phyloP scores from a whole-genome alignment of 2,888 invertebrate species.

The Auanema sp. region DNA sequence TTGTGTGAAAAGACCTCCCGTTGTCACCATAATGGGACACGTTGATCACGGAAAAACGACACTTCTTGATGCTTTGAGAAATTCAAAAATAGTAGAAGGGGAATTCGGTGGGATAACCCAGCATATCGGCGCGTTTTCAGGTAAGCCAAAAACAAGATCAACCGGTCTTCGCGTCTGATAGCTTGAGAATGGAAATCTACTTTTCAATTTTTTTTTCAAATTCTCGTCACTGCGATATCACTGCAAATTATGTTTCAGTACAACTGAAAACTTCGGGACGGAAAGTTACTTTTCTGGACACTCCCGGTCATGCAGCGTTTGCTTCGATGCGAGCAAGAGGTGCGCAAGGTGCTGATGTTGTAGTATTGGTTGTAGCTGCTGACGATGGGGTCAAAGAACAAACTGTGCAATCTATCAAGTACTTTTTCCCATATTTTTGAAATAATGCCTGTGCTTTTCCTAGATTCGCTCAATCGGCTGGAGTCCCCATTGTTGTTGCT shows the following conservation, averaged over 20 bases:
- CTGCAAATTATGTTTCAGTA: constrained; percentile 5
- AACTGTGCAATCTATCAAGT: constrained; percentile 82
- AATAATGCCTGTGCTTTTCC: background rate
- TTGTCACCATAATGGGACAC: constrained; percentile 98
- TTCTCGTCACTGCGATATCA: constrained; percentile 4
- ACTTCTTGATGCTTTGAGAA: constrained; percentile 71
- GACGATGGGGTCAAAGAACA: constrained; percentile 98
- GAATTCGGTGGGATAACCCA: constrained; percentile 99
- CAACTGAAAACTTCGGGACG: constrained; percentile 19
- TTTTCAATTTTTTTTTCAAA: background rate
- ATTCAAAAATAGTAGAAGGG: constrained; percentile 81
- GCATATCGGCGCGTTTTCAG: constrained; percentile 94
- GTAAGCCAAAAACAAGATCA: constrained; percentile 30
- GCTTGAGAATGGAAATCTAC: too few relatives aligned
- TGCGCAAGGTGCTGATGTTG: constrained; percentile 91
- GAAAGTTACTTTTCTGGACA: constrained; percentile 87
- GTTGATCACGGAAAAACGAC: constrained; percentile 99
- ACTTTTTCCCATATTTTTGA: background rate
- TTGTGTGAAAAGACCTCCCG: constrained; percentile 80
- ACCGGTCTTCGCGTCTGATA: too few relatives aligned
- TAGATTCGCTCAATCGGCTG: constrained; percentile 70
- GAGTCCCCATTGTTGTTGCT: constrained; percentile 92
- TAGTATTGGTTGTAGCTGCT: constrained; percentile 82
- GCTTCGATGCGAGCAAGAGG: constrained; percentile 89
- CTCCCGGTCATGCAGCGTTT: constrained; percentile 98